Evolutionary conservation across 1,140 invertebrate species (phyloP).

Genomic region (Homalodisca vitripennis): DNA sequence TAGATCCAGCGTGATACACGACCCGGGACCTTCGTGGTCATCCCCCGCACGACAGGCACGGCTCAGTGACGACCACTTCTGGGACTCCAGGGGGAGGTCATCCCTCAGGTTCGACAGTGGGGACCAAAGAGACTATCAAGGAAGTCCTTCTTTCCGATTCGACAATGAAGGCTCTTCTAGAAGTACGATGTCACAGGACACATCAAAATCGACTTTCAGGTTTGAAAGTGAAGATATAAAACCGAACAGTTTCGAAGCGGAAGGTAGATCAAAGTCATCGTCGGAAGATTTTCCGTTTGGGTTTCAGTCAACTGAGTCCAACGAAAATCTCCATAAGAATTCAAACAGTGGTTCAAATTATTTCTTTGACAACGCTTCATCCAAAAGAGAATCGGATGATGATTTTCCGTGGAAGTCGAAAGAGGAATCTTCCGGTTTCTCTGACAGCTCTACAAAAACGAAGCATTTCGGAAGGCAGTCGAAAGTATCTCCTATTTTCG

Average conservation of each 20-base stretch:
- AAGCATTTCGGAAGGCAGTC: slow-evolving; percentile 5
- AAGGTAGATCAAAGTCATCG: background rate
- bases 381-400: background rate
- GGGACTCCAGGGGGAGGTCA: background rate
- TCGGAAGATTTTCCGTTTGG: background rate
- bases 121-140: background rate
- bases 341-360: background rate
- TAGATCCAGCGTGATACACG: background rate
- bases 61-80: background rate
- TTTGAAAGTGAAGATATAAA: background rate
- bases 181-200: background rate
- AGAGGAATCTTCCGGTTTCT: background rate
- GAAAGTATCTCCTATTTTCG: slow-evolving; percentile 4
- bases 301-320: slow-evolving; percentile 2
- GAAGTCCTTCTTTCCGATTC: background rate
- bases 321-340: background rate
- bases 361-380: background rate
- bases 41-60: background rate
- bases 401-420: background rate
- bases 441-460: background rate
- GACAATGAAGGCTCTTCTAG: background rate
- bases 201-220: background rate
- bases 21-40: slow-evolving; percentile 19
- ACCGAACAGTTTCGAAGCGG: background rate
- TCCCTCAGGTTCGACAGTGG: background rate